These are phyloP conservation scores for Drosophila arizonae DNA, from an alignment of 1,140 invertebrate genomes.

Conservation along the genomic window DNA sequence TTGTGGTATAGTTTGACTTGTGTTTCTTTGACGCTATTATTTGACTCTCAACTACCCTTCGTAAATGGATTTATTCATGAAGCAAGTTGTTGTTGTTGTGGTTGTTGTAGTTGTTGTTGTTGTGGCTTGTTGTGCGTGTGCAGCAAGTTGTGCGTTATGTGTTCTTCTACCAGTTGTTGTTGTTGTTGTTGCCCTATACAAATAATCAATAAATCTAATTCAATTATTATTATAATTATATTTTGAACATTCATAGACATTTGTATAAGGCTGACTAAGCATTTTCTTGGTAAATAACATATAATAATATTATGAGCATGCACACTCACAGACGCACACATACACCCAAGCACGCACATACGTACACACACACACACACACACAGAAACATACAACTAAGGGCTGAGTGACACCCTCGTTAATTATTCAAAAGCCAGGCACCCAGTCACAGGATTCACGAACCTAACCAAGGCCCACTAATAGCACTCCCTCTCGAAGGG, in stretches of 20 bases:
- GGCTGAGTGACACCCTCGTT: slow-evolving; percentile 75
- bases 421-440: slow-evolving; percentile 79
- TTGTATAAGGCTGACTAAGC: slow-evolving; percentile 81
- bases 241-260: slow-evolving; percentile 81
- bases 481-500: slow-evolving; percentile 25
- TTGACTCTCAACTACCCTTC: slow-evolving; percentile 50
- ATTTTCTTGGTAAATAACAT: slow-evolving; percentile 81
- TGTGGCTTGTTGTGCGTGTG: slow-evolving; percentile 27
- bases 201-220: slow-evolving; percentile 82
- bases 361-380: slow-evolving; percentile 4
- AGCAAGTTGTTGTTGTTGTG: slow-evolving; percentile 24
- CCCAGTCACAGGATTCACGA: slow-evolving; percentile 61
- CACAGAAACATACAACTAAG: slow-evolving; percentile 42
- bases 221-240: slow-evolving; percentile 82
- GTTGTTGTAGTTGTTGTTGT: slow-evolving; percentile 14
- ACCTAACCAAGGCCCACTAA: slow-evolving; percentile 41
- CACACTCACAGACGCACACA: slow-evolving; percentile 13
- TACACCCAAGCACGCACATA: background rate
- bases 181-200: slow-evolving; percentile 62
- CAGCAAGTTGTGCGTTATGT: background rate
- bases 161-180: slow-evolving; percentile 4
- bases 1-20: slow-evolving; percentile 1
- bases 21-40: slow-evolving; percentile 44
- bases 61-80: slow-evolving; percentile 54
- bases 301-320: slow-evolving; percentile 79